phyloP scores from a whole-genome alignment of 2,797 vertebrate species.

The Peromyscus aztecus region DNA sequence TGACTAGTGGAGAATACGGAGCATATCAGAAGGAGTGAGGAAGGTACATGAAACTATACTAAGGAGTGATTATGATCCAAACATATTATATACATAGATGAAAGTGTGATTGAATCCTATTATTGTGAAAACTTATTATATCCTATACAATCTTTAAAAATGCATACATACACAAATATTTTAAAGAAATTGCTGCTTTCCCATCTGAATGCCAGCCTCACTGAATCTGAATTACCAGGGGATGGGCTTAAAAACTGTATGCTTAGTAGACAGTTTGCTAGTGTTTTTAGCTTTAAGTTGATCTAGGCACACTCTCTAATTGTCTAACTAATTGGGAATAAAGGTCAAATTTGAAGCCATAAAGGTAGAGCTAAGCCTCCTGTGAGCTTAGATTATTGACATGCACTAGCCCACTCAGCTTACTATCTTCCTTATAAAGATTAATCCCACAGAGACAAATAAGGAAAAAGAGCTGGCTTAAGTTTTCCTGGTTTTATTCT shows the following conservation, averaged over 20 bases:
- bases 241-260: neutral
- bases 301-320: neutral
- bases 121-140: neutral
- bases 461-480: neutral
- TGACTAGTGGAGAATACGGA: neutral
- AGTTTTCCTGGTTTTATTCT: neutral
- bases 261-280: neutral
- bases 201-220: neutral
- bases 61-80: neutral
- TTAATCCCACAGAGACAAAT: neutral
- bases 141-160: neutral
- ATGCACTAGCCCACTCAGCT: neutral
- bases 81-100: neutral
- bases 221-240: neutral
- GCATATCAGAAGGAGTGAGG: neutral
- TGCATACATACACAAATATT: neutral
- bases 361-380: neutral
- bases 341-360: constrained; percentile 31
- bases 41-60: neutral
- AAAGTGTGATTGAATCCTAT: neutral
- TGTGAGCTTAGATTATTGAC: neutral
- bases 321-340: neutral
- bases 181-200: neutral
- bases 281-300: constrained; percentile 15
- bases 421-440: neutral